Conservation (phyloP, 2,888 invertebrate species). For the Synergus gifuensis region DNA sequence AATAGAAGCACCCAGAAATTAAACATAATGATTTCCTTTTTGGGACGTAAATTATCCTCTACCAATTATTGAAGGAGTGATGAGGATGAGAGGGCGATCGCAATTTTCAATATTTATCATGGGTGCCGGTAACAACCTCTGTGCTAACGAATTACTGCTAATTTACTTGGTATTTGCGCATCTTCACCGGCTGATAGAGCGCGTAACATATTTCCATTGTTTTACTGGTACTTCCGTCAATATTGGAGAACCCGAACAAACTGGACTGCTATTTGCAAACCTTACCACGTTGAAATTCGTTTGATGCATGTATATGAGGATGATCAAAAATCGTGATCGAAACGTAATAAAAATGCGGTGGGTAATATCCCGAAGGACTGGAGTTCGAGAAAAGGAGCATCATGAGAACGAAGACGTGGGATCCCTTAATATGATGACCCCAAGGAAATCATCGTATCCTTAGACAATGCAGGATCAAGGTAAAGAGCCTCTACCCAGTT, state of each 20-base stretch:
- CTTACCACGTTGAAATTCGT: constrained; percentile 40
- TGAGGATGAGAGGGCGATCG: constrained; percentile 32
- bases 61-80: background rate
- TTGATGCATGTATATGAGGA: constrained; percentile 44
- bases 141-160: constrained; percentile 64
- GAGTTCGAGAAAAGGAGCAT: constrained; percentile 36
- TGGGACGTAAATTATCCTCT: background rate
- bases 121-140: constrained; percentile 38
- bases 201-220: constrained; percentile 67
- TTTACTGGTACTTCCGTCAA: constrained; percentile 61
- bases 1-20: background rate
- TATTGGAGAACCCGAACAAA: constrained; percentile 56
- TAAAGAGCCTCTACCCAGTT: constrained; percentile 47
- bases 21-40: background rate
- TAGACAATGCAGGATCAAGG: constrained; percentile 52
- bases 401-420: constrained; percentile 37
- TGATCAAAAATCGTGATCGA: constrained; percentile 33
- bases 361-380: constrained; percentile 14
- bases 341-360: constrained; percentile 24
- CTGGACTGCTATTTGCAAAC: constrained; percentile 47
- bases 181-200: constrained; percentile 56
- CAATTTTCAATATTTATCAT: constrained; percentile 59
- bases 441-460: constrained; percentile 58
- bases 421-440: constrained; percentile 59
- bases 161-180: constrained; percentile 66